Evolutionary conservation across 2,113 vertebrate species (phyloP), one percentile per base, ranked within the genome.

Genomic region (Pomatostomus ruficeps): DNA sequence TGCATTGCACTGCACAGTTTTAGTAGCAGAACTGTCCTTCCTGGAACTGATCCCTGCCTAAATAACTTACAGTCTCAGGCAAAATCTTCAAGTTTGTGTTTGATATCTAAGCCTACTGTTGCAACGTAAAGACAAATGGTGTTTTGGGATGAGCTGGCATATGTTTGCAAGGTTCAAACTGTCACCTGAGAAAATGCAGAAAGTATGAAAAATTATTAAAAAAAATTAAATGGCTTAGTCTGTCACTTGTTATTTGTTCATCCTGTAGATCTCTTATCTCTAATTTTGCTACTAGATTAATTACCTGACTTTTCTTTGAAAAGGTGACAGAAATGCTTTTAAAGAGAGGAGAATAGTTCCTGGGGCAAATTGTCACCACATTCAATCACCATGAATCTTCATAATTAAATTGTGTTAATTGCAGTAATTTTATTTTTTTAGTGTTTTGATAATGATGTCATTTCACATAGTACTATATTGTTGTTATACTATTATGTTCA

Each of bases 381-480:
- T 61, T 78, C 11, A 7, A 82, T 76, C 58, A 59, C 36, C 23
- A 9, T 6, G 35, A 78, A 65, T 70, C 62, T 91, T 83, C 46
- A 35, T 38, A 77, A 83, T 57, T 66, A 70, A 80, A 62, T 54
- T 76, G 9, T 68, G 90, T 86, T 91, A 83, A 93, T 61, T 73
- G 72, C 36, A 91, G 54, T 88, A 57, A 77, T 84, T 88, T 93
- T 62, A 88, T 59, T n/a, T 91, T 91, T 92, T 91, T 51, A 66
- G 43, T 75, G n/a, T 83, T 82, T 80, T 83, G 86, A 61, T 83
- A 88, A 66, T 23, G 5, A 57, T 45, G 15, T 70, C 67, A 88
- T 73, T 92, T 93, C 72, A 73, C 10, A 6, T 6, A 48, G 55
- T 62, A 11, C 68, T 71, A 31, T 66, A 49, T 46, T 82, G 28